phyloP scores from a whole-genome alignment of 1,140 invertebrate genomes.

The Galleria mellonella region DNA sequence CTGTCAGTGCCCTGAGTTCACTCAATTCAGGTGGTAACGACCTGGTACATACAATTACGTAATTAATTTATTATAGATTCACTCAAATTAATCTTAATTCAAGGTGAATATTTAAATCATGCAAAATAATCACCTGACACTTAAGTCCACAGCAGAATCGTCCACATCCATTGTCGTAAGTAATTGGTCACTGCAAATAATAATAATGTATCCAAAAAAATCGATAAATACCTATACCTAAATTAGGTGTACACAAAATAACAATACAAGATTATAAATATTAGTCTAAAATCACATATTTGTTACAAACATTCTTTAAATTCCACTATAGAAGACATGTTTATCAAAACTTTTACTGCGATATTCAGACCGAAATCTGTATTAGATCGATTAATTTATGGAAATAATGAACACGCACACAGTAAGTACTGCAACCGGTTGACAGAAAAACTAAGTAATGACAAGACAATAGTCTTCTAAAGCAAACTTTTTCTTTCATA shows the following conservation, averaged over 20 bases:
- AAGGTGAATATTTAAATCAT: conserved; percentile 13
- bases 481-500: background rate
- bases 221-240: too few relatives aligned
- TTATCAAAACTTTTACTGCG: background rate
- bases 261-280: too few relatives aligned
- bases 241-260: too few relatives aligned
- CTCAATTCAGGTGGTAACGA: conserved; percentile 70
- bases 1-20: conserved; percentile 65
- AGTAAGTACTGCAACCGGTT: conserved; percentile 20
- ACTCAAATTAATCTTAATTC: background rate
- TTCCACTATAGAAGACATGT: background rate
- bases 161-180: conserved; percentile 77
- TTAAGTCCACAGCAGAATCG: conserved; percentile 83
- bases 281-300: too few relatives aligned
- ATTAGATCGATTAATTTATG: conserved; percentile 10
- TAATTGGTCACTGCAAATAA: conserved; percentile 36
- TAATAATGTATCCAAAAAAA: too few relatives aligned
- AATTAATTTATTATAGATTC: conserved; percentile 12
- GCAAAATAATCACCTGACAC: conserved; percentile 78
- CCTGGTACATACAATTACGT: conserved; percentile 29
- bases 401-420: conserved; percentile 20
- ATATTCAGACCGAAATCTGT: conserved; percentile 12
- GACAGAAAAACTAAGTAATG: conserved; percentile 6
- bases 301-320: too few relatives aligned
- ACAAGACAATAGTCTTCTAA: conserved; percentile 11